Evolutionary conservation across 1,140 invertebrate species (phyloP).

Genomic region (Lordiphosa stackelbergi): DNA sequence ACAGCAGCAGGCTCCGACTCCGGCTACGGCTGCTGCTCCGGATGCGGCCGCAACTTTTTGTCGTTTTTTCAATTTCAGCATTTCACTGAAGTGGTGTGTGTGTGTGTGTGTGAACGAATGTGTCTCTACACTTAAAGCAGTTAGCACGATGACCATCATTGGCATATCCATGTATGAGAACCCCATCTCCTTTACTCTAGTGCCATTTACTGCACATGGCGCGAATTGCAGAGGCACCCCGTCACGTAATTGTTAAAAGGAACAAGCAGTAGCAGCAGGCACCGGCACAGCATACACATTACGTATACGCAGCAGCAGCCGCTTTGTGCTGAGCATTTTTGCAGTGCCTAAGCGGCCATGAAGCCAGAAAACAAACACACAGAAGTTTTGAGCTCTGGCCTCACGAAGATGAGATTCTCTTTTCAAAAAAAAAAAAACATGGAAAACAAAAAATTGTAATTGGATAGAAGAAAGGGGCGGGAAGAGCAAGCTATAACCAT

Average conservation of each 20-base stretch:
- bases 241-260: slow-evolving; percentile 63
- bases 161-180: slow-evolving; percentile 63
- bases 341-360: slow-evolving; percentile 51
- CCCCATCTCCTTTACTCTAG: slow-evolving; percentile 17
- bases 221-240: slow-evolving; percentile 33
- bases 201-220: slow-evolving; percentile 61
- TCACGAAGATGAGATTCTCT: neutral
- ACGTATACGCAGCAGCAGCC: slow-evolving; percentile 45
- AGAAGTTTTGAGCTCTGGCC: neutral
- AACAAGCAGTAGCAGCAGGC: slow-evolving; percentile 25
- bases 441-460: no score
- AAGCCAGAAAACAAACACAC: slow-evolving; percentile 44
- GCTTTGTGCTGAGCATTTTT: slow-evolving; percentile 44
- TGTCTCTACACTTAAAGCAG: slow-evolving; percentile 62
- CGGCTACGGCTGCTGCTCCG: slow-evolving; percentile 57
- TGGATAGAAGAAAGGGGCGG: no score
- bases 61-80: slow-evolving; percentile 70
- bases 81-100: slow-evolving; percentile 34
- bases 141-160: slow-evolving; percentile 67
- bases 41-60: slow-evolving; percentile 70
- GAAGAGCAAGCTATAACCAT: no score
- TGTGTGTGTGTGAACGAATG: slow-evolving; percentile 12
- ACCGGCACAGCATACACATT: slow-evolving; percentile 30
- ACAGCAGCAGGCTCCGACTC: slow-evolving; percentile 46
- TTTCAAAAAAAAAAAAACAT: no score